Conservation (phyloP, 2,888 invertebrate genomes). For the Pasiphila rectangulata region DNA sequence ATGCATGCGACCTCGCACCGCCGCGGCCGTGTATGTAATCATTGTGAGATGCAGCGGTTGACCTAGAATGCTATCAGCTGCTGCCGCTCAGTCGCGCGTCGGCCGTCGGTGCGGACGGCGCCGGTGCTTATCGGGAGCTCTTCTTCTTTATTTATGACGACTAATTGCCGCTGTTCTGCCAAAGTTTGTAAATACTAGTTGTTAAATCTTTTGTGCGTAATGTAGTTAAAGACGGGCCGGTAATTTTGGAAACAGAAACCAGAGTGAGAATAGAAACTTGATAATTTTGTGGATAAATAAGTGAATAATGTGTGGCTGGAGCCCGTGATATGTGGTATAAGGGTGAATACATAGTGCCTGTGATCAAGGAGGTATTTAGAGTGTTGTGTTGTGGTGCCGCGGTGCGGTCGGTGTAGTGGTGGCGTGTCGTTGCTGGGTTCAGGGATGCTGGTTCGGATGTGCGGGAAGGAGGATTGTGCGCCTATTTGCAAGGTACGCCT, state of each 20-base stretch:
- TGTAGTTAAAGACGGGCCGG: too few species aligned
- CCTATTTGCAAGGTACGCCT: constrained; percentile 54
- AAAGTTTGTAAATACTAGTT: too few species aligned
- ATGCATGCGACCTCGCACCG: constrained; percentile 40
- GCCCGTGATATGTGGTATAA: constrained; percentile 44
- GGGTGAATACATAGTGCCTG: constrained; percentile 47
- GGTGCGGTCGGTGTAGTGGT: constrained; percentile 25
- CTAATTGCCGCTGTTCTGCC: too few species aligned
- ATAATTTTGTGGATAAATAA: too few species aligned
- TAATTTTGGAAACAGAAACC: too few species aligned
- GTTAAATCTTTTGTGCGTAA: too few species aligned
- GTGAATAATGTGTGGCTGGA: constrained; percentile 24
- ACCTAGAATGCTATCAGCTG: constrained; percentile 49
- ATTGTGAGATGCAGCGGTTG: constrained; percentile 45
- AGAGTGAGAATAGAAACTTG: too few species aligned
- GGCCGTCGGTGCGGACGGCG: constrained; percentile 17
- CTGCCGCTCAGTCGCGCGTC: constrained; percentile 29
- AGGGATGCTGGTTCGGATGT: constrained; percentile 55
- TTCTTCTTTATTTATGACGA: too few species aligned
- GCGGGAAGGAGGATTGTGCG: constrained; percentile 53
- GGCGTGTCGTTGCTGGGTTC: constrained; percentile 35
- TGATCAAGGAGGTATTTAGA: constrained; percentile 46
- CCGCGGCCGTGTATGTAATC: constrained; percentile 46
- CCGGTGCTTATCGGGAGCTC: too few species aligned
- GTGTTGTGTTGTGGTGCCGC: constrained; percentile 24